Evolutionary conservation across 1,140 invertebrate genomes (phyloP), one percentile per base, ranked within the genome.

Genomic region (Penaeus indicus): DNA sequence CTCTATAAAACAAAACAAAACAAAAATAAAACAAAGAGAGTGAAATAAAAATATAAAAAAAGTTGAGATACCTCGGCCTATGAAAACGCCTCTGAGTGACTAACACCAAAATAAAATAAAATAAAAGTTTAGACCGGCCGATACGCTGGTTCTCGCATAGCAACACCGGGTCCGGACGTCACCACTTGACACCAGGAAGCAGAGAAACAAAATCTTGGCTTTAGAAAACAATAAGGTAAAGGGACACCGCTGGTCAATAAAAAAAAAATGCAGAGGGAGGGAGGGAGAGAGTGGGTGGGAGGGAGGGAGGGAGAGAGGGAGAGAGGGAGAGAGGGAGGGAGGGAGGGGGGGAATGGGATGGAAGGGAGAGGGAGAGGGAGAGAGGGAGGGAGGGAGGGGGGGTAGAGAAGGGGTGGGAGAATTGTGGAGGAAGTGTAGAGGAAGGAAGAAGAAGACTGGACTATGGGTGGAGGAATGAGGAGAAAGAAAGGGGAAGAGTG

Each of bases 301-400:
- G n/a, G n/a, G n/a, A n/a, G n/a, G n/a, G n/a, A 64, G 63, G 63
- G 63, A n/a, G 16, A 64, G 63, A n/a, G n/a, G 63, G 63, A 67
- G 64, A 25, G 25, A 25, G 64, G 7, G 7, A 25, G 25, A 3
- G 64, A 67, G 64, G 7, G 25, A 25, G 64, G 7, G 64, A 38
- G 38, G 5, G 38, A 38, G 38, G 5, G 38, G 5, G 38, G 5
- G 38, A 38, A 5, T 3, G 38, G 5, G 5, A 38, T 1, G 5
- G 38, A 38, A 38, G 5, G 38, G 5, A 5, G 5, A 38, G 5
- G 38, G 7, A 7, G 7, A 67, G 7, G 64, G 7, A 7, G 7
- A 69, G 13, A 11, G 13, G 67, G 11, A 69, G 19, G 67, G 13
- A 11, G 13, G 11, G 13, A 16, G 19, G 27, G 19, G 67, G 5